phyloP scores from a whole-genome alignment of 2,113 vertebrate species.

The Rhagologus leucostigma region DNA sequence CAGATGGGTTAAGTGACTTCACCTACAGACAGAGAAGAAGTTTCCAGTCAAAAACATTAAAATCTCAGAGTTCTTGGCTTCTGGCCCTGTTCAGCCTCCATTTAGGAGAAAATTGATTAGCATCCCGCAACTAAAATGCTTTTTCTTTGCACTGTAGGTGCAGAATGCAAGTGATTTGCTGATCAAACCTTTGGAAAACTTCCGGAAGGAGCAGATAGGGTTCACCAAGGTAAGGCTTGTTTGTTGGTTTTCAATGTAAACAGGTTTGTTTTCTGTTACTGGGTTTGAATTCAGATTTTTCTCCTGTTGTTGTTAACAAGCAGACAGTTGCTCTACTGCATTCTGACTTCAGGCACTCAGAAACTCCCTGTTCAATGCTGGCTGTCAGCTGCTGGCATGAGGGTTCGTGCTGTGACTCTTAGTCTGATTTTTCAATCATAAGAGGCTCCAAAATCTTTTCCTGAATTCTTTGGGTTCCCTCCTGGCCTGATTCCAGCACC shows the following conservation, averaged over 20 bases:
- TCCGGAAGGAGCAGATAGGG: conserved; percentile 93
- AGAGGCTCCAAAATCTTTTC: conserved; percentile 22
- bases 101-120: background rate
- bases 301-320: background rate
- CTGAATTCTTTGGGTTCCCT: conserved; percentile 19
- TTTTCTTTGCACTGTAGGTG: conserved; percentile 73
- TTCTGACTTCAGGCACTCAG: background rate
- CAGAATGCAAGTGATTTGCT: conserved; percentile 94
- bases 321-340: background rate
- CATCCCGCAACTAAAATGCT: background rate
- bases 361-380: background rate
- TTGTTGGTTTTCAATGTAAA: background rate
- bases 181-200: conserved; percentile 95
- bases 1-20: background rate
- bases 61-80: background rate
- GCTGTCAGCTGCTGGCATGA: background rate
- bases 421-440: conserved; percentile 39
- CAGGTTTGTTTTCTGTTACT: background rate
- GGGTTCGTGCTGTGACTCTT: background rate
- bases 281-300: background rate
- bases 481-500: background rate
- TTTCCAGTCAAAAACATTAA: background rate
- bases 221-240: conserved; percentile 86
- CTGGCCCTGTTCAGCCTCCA: background rate
- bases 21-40: background rate